phyloP scores from a whole-genome alignment of 2,797 vertebrate species.

The Pristis pectinata region DNA sequence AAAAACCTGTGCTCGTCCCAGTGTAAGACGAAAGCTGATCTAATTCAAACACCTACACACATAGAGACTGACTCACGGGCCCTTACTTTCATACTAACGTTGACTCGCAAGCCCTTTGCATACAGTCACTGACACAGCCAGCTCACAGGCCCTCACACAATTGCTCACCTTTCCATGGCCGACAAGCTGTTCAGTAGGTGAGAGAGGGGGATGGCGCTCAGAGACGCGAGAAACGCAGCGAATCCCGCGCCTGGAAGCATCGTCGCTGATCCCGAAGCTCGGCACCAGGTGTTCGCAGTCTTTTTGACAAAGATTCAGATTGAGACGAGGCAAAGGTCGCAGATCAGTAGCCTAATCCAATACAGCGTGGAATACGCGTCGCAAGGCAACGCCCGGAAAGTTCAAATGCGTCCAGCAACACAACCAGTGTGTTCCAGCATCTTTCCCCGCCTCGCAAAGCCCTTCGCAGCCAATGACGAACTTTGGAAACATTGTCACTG shows the following conservation, averaged over 20 bases:
- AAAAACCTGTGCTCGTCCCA: neutral
- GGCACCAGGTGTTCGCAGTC: neutral
- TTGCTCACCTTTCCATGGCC: conserved; percentile 73
- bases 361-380: too few relatives aligned
- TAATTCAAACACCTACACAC: neutral
- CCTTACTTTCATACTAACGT: neutral
- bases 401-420: too few relatives aligned
- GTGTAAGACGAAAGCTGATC: neutral
- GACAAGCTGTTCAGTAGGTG: conserved; percentile 62
- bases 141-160: neutral
- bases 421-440: too few relatives aligned
- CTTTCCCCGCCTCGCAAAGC: too few relatives aligned
- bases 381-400: too few relatives aligned
- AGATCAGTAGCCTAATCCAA: too few relatives aligned
- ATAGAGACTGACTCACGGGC: neutral
- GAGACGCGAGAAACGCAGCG: conserved; percentile 55
- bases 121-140: neutral
- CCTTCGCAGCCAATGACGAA: too few relatives aligned
- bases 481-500: too few relatives aligned
- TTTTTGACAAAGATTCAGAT: neutral
- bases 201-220: conserved; percentile 68
- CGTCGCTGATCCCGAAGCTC: neutral
- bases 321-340: too few relatives aligned
- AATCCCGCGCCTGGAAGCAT: neutral
- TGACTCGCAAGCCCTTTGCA: neutral